Percentiles rank a stretch among this genome's conserved stretches.
phyloP scores from a whole-genome alignment of 53 echinoderm and acorn worm species.

The Hippasteria phrygiana region DNA sequence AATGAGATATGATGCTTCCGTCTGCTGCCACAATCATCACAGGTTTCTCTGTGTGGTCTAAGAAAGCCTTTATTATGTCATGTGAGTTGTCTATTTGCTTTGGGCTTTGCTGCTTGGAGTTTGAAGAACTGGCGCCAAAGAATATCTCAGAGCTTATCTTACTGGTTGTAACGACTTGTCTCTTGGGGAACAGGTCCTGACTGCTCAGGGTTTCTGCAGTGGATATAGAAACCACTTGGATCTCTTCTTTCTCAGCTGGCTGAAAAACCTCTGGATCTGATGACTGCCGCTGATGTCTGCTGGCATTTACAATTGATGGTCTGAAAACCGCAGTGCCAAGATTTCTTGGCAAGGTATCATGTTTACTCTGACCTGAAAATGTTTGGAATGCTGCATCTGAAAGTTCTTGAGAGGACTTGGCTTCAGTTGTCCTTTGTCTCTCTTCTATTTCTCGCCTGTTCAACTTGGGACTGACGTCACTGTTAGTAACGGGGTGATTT shows the following conservation, averaged over 20 bases:
- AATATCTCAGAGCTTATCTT: constrained; percentile 73
- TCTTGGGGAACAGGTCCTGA: constrained; percentile 32
- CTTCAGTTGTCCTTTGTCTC: constrained; percentile 29
- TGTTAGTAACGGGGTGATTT: not conserved
- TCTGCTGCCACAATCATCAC: constrained; percentile 62
- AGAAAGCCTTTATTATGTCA: not conserved
- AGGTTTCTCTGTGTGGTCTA: constrained; percentile 39
- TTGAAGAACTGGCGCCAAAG: constrained; percentile 29
- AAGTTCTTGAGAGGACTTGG: constrained; percentile 43
- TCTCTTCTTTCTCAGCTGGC: constrained; percentile 65
- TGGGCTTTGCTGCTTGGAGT: constrained; percentile 1
- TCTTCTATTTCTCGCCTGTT: constrained; percentile 31
- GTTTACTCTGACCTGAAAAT: constrained; percentile 50
- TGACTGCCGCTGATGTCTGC: constrained; percentile 64
- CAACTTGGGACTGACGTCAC: constrained; percentile 12
- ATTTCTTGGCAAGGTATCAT: constrained; percentile 78
- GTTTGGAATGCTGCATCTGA: constrained; percentile 53
- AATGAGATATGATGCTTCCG: constrained; percentile 63
- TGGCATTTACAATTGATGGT: constrained; percentile 64
- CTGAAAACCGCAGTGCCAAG: constrained; percentile 59
- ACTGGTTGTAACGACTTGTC: constrained; percentile 53
- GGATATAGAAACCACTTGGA: constrained; percentile 55
- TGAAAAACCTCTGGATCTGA: constrained; percentile 77
- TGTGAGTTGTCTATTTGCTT: constrained; percentile 7
- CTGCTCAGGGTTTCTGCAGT: not conserved